Evolutionary conservation across 2,113 vertebrate species (phyloP).

Genomic region (Bufo gargarizans): DNA sequence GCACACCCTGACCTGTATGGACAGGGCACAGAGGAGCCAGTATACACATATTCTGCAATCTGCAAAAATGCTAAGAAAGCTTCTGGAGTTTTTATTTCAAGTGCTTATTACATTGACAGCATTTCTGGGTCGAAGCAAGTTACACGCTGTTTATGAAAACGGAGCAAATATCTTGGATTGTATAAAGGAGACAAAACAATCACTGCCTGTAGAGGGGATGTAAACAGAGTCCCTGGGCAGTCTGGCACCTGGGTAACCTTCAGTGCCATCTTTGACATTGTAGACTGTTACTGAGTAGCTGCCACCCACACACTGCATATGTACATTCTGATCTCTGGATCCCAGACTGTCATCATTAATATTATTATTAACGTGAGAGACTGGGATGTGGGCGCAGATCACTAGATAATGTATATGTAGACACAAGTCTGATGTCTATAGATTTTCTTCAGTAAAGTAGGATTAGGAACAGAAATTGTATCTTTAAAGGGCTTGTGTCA

Average conservation of each 20-base stretch:
- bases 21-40: background rate
- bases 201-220: slow-evolving; percentile 29
- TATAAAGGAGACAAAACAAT: slow-evolving; percentile 52
- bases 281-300: slow-evolving; percentile 20
- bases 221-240: slow-evolving; percentile 53
- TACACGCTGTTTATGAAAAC: background rate
- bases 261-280: background rate
- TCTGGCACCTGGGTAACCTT: slow-evolving; percentile 25
- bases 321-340: slow-evolving; percentile 36
- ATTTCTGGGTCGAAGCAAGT: background rate
- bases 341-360: slow-evolving; percentile 15
- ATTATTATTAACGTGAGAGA: slow-evolving; percentile 5
- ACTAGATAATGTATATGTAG: background rate
- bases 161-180: slow-evolving; percentile 30
- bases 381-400: background rate
- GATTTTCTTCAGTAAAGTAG: background rate
- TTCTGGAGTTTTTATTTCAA: background rate
- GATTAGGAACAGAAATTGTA: too few relatives aligned
- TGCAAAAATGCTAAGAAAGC: background rate
- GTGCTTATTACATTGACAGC: slow-evolving; percentile 4
- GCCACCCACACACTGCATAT: slow-evolving; percentile 43
- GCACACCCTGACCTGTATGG: background rate
- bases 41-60: background rate
- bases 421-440: background rate
- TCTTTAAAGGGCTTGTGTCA: too few relatives aligned